Conservation (phyloP, 2,888 invertebrate genomes). For the Smittia aterrima region DNA sequence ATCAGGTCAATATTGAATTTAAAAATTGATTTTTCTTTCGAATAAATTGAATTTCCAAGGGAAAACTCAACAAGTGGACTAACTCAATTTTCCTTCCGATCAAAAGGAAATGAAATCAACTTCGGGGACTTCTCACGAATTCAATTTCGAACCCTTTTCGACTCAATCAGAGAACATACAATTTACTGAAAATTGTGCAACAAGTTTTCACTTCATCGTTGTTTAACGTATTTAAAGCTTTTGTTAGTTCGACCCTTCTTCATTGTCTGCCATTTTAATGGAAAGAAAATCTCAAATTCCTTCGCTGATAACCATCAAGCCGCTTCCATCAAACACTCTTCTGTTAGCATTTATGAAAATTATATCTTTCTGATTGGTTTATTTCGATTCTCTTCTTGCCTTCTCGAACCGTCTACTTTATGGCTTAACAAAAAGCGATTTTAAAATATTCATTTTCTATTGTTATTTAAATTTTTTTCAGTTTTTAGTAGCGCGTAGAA, state of each 20-base stretch:
- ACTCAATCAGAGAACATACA: slow-evolving; percentile 37
- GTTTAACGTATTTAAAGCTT: background rate
- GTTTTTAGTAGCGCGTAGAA: slow-evolving; percentile 28
- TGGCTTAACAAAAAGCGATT: slow-evolving; percentile 19
- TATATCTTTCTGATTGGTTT: slow-evolving; percentile 41
- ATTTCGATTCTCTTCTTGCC: slow-evolving; percentile 17
- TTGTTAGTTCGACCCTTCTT: background rate
- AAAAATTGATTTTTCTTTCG: background rate
- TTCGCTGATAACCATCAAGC: slow-evolving; percentile 19
- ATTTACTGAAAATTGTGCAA: slow-evolving; percentile 26
- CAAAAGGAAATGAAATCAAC: slow-evolving; percentile 8
- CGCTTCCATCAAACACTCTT: slow-evolving; percentile 31
- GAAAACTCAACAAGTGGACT: slow-evolving; percentile 40
- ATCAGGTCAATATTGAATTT: slow-evolving; percentile 8
- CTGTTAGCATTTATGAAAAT: slow-evolving; percentile 26
- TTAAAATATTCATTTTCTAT: slow-evolving; percentile 40
- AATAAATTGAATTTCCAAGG: background rate
- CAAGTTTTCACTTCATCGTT: background rate
- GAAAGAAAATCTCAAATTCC: background rate
- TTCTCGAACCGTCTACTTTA: slow-evolving; percentile 16
- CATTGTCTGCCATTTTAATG: background rate
- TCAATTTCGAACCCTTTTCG: slow-evolving; percentile 33
- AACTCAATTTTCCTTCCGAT: slow-evolving; percentile 1
- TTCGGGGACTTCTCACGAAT: background rate
- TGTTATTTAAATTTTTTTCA: slow-evolving; percentile 42